These are phyloP conservation scores for Oscheius myriophilus DNA, from an alignment of 2,888 invertebrate species.

Conservation along the genomic window DNA sequence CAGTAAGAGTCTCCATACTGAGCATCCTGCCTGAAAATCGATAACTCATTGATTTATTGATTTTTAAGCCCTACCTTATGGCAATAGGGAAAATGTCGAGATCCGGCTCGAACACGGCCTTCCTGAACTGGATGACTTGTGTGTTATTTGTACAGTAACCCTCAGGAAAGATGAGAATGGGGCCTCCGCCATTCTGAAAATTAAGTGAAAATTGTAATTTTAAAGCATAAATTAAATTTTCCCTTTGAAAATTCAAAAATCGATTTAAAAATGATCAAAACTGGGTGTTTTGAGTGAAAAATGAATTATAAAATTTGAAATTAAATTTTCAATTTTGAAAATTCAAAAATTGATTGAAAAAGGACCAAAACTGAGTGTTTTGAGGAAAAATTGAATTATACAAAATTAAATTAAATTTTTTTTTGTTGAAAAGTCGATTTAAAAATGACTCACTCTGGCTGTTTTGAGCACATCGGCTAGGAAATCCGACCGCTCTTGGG, in stretches of 20 bases:
- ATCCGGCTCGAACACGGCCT: constrained; percentile 51
- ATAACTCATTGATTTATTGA: background rate
- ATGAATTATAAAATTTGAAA: background rate
- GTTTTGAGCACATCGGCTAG: constrained; percentile 50
- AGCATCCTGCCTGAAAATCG: constrained; percentile 36
- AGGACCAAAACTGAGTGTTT: constrained; percentile 45
- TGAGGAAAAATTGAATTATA: constrained; percentile 31
- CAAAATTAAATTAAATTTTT: too few species aligned
- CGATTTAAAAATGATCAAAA: constrained; percentile 22
- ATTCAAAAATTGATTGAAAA: background rate
- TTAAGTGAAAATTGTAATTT: background rate
- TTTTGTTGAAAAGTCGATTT: too few species aligned
- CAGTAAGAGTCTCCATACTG: constrained; percentile 54
- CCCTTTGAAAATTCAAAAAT: background rate
- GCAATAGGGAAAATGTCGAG: constrained; percentile 55
- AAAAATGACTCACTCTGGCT: constrained; percentile 42
- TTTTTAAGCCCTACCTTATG: constrained; percentile 33
- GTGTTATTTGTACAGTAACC: constrained; percentile 63
- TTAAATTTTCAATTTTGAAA: too few species aligned
- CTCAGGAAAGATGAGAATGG: constrained; percentile 64
- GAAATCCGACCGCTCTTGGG: constrained; percentile 56
- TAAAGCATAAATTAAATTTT: too few species aligned
- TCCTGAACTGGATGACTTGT: constrained; percentile 53
- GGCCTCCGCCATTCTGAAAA: constrained; percentile 48
- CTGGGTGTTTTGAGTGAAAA: constrained; percentile 54